Evolutionary conservation across 2,797 vertebrate genomes (phyloP).

Genomic region (Anisognathus igniventris): DNA sequence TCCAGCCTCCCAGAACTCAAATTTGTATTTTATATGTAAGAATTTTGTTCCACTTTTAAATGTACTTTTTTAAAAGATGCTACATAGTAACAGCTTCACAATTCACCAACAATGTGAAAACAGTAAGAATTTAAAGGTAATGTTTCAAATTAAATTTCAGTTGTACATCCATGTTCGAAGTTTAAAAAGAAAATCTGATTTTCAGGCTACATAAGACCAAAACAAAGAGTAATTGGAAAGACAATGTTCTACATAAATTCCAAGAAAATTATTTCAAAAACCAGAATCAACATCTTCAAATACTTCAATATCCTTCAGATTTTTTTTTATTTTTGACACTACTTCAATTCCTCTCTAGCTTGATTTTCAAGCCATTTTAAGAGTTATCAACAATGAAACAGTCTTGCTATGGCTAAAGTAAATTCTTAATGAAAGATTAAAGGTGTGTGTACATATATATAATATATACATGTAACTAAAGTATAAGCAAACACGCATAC

Average conservation of each 20-base stretch:
- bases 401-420: not conserved
- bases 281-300: not conserved
- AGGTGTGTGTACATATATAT: not conserved
- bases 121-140: not conserved
- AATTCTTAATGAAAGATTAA: not conserved
- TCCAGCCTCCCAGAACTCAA: not conserved
- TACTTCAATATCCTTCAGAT: not conserved
- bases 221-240: not conserved
- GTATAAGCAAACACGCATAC: not conserved
- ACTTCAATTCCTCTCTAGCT: not conserved
- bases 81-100: not conserved
- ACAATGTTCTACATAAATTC: not conserved
- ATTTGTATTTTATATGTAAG: not conserved
- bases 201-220: not conserved
- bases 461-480: not conserved
- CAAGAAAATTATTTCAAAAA: not conserved
- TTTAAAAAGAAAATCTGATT: not conserved
- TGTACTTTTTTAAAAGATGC: not conserved
- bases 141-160: not conserved
- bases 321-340: not conserved
- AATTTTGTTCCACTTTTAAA: not conserved
- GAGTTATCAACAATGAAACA: not conserved
- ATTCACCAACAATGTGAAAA: not conserved
- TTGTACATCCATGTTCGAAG: not conserved
- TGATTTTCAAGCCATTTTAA: not conserved